phyloP scores from a whole-genome alignment of 2,888 invertebrate genomes.

The Malthinus flaveolus region DNA sequence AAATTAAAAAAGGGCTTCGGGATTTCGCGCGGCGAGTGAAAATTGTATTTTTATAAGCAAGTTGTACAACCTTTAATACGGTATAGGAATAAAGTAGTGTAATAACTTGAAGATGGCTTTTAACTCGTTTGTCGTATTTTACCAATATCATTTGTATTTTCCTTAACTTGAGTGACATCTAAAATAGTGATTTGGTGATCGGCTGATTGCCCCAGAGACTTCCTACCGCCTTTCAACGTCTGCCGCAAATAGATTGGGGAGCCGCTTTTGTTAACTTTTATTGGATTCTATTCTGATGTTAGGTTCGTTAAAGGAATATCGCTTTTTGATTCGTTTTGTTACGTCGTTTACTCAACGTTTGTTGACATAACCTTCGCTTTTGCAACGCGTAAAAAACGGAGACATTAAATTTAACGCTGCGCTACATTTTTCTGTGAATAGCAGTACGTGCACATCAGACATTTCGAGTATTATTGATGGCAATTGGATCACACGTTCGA shows the following conservation, averaged over 20 bases:
- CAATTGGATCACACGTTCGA: conserved; percentile 34
- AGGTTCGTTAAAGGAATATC: conserved; percentile 37
- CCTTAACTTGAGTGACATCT: conserved; percentile 40
- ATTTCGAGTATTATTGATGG: conserved; percentile 39
- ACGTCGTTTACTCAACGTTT: conserved; percentile 34
- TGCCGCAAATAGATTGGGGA: conserved; percentile 41
- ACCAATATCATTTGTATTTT: conserved; percentile 38
- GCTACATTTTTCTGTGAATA: conserved; percentile 11
- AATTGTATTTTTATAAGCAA: too few species aligned
- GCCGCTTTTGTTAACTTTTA: conserved; percentile 43
- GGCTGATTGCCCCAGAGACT: conserved; percentile 40
- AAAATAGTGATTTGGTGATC: conserved; percentile 44
- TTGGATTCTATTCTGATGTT: conserved; percentile 42
- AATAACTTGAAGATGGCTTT: conserved; percentile 7
- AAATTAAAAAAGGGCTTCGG: too few species aligned
- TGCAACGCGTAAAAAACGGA: conserved; percentile 9
- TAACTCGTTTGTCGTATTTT: conserved; percentile 28
- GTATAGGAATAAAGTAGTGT: too few species aligned
- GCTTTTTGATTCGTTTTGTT: conserved; percentile 34
- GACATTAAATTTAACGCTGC: conserved; percentile 14
- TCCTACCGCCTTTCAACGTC: conserved; percentile 38
- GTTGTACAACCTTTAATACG: too few species aligned
- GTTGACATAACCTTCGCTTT: conserved; percentile 32
- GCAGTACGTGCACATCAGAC: conserved; percentile 31
- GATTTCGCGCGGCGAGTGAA: too few species aligned